A percentile compares a stretch with the other conserved stretches of the same genome.
These are phyloP conservation scores for Zele albiditarsus DNA, from an alignment of 2,888 invertebrate genomes.

Conservation along the genomic window DNA sequence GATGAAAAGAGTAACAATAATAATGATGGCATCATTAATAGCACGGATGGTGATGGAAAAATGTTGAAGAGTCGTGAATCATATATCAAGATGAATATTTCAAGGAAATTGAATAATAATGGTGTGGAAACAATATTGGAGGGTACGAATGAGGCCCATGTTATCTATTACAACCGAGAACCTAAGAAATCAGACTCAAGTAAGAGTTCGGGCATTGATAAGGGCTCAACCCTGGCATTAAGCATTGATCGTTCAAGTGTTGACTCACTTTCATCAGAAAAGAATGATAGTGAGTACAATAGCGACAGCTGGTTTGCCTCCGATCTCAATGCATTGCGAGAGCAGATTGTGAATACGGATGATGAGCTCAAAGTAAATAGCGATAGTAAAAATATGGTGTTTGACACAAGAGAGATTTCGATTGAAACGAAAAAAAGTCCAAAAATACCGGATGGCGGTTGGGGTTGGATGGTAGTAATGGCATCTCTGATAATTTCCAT, in stretches of 20 bases:
- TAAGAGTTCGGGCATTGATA: constrained; percentile 74
- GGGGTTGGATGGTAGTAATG: constrained; percentile 92
- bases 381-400: not conserved
- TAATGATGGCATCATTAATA: not conserved
- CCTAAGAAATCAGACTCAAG: constrained; percentile 55
- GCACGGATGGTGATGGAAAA: not conserved
- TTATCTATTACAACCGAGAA: not conserved
- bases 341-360: constrained; percentile 19
- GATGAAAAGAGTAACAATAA: constrained; percentile 6
- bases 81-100: constrained; percentile 52
- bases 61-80: constrained; percentile 43
- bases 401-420: not conserved
- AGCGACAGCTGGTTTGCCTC: constrained; percentile 34
- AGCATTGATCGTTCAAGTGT: constrained; percentile 60
- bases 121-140: constrained; percentile 65
- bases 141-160: constrained; percentile 48
- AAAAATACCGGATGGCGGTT: constrained; percentile 86
- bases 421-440: constrained; percentile 59
- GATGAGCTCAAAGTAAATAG: constrained; percentile 24
- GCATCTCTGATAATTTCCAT: constrained; percentile 90
- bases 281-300: constrained; percentile 40
- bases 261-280: constrained; percentile 59
- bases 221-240: constrained; percentile 69
- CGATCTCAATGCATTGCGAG: not conserved
- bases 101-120: constrained; percentile 54